Evolutionary conservation across 1,140 invertebrate species (phyloP).

Genomic region (Homarus americanus): DNA sequence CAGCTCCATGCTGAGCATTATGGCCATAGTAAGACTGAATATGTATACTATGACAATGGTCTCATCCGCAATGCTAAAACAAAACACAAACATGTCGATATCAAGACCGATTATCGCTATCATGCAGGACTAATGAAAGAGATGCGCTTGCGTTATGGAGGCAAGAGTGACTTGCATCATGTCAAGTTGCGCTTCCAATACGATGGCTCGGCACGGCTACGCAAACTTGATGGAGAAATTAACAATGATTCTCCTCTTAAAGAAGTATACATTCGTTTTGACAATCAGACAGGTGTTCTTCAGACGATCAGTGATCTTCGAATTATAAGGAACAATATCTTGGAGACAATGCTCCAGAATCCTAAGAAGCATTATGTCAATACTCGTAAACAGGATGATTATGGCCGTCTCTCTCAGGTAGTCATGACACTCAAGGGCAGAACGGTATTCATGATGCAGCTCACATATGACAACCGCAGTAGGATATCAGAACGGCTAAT

Average conservation of each 20-base stretch:
- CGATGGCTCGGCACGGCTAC: conserved; percentile 90
- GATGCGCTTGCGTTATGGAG: conserved; percentile 89
- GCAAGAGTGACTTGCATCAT: conserved; percentile 90
- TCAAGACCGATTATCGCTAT: conserved; percentile 91
- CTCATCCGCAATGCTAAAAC: conserved; percentile 88
- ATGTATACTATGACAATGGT: conserved; percentile 91
- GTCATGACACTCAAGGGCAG: conserved; percentile 91
- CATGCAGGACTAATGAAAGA: conserved; percentile 93
- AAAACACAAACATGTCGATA: conserved; percentile 89
- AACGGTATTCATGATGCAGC: conserved; percentile 89
- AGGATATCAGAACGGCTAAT: conserved; percentile 86
- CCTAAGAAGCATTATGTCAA: conserved; percentile 92
- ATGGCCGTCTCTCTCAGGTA: conserved; percentile 88
- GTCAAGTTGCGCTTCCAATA: conserved; percentile 94
- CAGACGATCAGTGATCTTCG: conserved; percentile 68
- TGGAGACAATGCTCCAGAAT: conserved; percentile 89
- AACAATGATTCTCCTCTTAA: conserved; percentile 47
- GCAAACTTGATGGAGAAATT: conserved; percentile 85
- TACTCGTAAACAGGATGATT: conserved; percentile 90
- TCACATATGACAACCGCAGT: conserved; percentile 91
- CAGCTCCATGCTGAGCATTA: conserved; percentile 93
- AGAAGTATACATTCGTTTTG: conserved; percentile 68
- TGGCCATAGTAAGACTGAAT: conserved; percentile 93
- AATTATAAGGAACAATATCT: conserved; percentile 67
- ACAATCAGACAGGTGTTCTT: conserved; percentile 85